A percentile compares a stretch with the other conserved stretches of the same genome.
Evolutionary conservation across 2,797 vertebrate species (phyloP).

Genomic region (Sebastes oblongus): DNA sequence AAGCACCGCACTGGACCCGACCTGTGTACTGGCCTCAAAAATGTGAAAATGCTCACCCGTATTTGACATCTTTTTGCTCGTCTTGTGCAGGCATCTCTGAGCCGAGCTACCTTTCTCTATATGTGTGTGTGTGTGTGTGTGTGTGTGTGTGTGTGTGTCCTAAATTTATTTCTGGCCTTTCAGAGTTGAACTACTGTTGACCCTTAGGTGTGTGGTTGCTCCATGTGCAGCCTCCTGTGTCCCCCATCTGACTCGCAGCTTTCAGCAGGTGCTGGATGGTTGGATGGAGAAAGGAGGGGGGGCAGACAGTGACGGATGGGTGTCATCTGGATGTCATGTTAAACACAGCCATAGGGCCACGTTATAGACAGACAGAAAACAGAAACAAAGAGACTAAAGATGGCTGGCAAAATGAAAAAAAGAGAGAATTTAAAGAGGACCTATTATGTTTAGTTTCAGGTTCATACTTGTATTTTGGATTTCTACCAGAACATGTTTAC

Average conservation of each 20-base stretch:
- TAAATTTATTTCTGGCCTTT: slow-evolving; percentile 63
- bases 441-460: too few relatives aligned
- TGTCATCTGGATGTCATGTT: slow-evolving; percentile 50
- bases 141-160: slow-evolving; percentile 13
- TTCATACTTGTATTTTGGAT: too few relatives aligned
- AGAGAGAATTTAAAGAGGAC: neutral
- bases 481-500: too few relatives aligned
- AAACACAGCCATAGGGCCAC: slow-evolving; percentile 22
- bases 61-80: slow-evolving; percentile 41
- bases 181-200: slow-evolving; percentile 70
- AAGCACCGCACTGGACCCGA: slow-evolving; percentile 22
- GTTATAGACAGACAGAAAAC: slow-evolving; percentile 8
- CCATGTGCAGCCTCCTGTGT: slow-evolving; percentile 57
- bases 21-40: slow-evolving; percentile 48
- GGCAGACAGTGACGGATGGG: slow-evolving; percentile 55
- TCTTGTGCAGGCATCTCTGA: slow-evolving; percentile 17
- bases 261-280: slow-evolving; percentile 42
- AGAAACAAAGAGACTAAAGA: neutral
- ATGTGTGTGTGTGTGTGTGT: neutral
- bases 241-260: slow-evolving; percentile 61
- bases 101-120: neutral
- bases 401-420: neutral
- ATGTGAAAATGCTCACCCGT: slow-evolving; percentile 43
- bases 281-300: slow-evolving; percentile 35
- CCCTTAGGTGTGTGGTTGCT: slow-evolving; percentile 59